phyloP scores from a whole-genome alignment of 2,888 invertebrate genomes.

The Spilosoma lubricipeda region DNA sequence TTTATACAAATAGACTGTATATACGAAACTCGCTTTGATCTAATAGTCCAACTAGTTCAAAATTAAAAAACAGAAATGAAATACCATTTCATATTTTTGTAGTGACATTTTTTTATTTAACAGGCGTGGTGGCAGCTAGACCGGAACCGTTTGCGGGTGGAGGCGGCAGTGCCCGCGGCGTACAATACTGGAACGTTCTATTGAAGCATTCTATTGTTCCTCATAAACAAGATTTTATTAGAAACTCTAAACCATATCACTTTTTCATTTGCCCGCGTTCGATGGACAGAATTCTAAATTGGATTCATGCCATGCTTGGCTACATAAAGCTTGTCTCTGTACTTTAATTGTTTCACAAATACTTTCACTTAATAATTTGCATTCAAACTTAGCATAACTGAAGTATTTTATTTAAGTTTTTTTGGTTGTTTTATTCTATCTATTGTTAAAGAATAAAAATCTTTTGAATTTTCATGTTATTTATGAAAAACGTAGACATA shows the following conservation, averaged over 20 bases:
- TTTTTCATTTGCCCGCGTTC: conserved; percentile 42
- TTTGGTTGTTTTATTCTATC: background rate
- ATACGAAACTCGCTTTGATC: no score
- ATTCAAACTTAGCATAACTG: background rate
- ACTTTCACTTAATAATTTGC: background rate
- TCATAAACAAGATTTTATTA: conserved; percentile 73
- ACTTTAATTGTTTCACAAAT: background rate
- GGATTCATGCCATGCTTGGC: background rate
- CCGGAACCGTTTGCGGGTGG: conserved; percentile 54
- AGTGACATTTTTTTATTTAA: conserved; percentile 47
- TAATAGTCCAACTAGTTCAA: conserved; percentile 17
- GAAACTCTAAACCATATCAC: conserved; percentile 58
- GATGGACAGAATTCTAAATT: conserved; percentile 17
- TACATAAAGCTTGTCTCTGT: background rate
- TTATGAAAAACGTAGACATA: background rate
- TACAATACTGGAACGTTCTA: conserved; percentile 59
- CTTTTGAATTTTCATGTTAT: no score
- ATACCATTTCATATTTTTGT: conserved; percentile 36
- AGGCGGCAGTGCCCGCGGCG: conserved; percentile 54
- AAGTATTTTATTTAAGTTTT: background rate
- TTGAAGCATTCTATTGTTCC: conserved; percentile 68
- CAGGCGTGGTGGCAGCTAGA: conserved; percentile 38
- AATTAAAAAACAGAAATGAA: conserved; percentile 27
- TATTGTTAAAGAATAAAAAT: background rate
- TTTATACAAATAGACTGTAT: background rate